A percentile compares a stretch with the other conserved stretches of the same genome.
These are phyloP conservation scores for Parnassius apollo DNA, from an alignment of 2,888 invertebrate genomes.

Conservation along the genomic window DNA sequence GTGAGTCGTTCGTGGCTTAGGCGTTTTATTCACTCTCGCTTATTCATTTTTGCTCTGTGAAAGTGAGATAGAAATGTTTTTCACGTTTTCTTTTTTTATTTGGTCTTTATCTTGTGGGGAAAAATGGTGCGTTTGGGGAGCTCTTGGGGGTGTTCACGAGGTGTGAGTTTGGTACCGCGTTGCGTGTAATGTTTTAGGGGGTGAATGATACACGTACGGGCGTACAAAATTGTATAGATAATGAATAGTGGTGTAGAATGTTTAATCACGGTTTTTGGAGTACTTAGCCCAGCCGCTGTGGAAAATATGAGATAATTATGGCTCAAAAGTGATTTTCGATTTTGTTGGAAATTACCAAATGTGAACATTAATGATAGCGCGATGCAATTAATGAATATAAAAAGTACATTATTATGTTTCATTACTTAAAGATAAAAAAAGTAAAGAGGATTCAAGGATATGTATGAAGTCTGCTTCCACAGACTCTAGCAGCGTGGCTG, in stretches of 20 bases:
- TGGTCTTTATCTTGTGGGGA: conserved; percentile 78
- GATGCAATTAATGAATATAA: conserved; percentile 20
- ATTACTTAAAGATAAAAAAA: too few relatives aligned
- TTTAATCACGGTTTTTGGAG: conserved; percentile 75
- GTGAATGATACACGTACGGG: conserved; percentile 40
- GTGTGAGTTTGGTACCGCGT: conserved; percentile 52
- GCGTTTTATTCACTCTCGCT: conserved; percentile 64
- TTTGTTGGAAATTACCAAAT: conserved; percentile 53
- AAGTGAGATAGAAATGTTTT: conserved; percentile 71
- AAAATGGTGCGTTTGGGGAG: conserved; percentile 74
- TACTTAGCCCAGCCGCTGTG: conserved; percentile 61
- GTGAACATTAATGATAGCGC: conserved; percentile 24
- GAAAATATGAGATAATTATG: conserved; percentile 71
- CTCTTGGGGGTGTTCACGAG: conserved; percentile 39
- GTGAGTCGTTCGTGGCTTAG: conserved; percentile 79
- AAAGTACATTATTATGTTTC: background rate
- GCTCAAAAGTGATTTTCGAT: conserved; percentile 67
- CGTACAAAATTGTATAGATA: conserved; percentile 58
- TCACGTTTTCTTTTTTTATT: conserved; percentile 80
- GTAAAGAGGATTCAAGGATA: too few relatives aligned
- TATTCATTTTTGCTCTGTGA: conserved; percentile 36
- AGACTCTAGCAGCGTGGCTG: too few relatives aligned
- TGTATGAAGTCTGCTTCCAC: too few relatives aligned
- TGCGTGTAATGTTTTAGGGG: conserved; percentile 78
- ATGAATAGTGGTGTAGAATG: conserved; percentile 77